Evolutionary conservation across 2,888 invertebrate species (phyloP).

Genomic region (Sepioteuthis lessoniana): DNA sequence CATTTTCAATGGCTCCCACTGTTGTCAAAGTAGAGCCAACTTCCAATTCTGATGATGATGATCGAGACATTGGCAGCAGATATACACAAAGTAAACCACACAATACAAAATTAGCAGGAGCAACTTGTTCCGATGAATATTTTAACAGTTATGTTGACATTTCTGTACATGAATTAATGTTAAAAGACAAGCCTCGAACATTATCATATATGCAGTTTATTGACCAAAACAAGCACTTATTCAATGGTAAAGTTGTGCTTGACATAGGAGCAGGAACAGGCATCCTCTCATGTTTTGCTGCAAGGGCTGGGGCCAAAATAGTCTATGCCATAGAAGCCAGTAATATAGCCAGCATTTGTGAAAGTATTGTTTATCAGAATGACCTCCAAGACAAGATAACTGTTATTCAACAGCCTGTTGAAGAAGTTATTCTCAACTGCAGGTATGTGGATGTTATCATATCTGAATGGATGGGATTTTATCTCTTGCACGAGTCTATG

Average conservation of each 20-base stretch:
- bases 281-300: constrained; percentile 73
- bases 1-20: not conserved
- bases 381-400: constrained; percentile 63
- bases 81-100: not conserved
- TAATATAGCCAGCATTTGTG: constrained; percentile 64
- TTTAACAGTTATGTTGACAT: constrained; percentile 71
- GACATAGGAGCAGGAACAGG: constrained; percentile 75
- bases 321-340: constrained; percentile 74
- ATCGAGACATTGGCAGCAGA: not conserved
- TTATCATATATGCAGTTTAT: constrained; percentile 72
- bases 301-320: constrained; percentile 70
- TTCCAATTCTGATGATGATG: not conserved
- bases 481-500: constrained; percentile 75
- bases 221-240: constrained; percentile 67
- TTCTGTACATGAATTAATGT: constrained; percentile 72
- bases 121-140: constrained; percentile 56
- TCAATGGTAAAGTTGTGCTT: constrained; percentile 77
- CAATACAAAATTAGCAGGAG: not conserved
- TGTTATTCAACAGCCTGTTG: constrained; percentile 68
- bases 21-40: not conserved
- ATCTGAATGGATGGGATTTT: constrained; percentile 76
- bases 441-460: constrained; percentile 71
- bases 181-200: constrained; percentile 72
- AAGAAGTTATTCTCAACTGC: constrained; percentile 68
- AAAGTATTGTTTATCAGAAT: constrained; percentile 68